phyloP scores from a whole-genome alignment of 2,797 vertebrate genomes.

The Sebastes miniatus region DNA sequence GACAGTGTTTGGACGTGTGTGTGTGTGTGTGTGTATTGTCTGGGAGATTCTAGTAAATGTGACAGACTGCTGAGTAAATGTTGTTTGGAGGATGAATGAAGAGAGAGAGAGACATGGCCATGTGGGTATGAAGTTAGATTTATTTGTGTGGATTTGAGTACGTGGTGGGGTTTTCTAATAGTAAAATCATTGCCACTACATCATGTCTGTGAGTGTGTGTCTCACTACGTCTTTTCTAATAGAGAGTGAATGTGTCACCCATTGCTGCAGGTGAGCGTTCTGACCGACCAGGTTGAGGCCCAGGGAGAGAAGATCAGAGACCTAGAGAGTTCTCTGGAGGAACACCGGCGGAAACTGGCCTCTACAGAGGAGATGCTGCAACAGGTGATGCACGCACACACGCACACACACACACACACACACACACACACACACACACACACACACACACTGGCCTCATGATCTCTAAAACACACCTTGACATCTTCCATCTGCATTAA shows the following conservation, averaged over 20 bases:
- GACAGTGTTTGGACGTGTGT: conserved; percentile 11
- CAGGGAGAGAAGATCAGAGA: conserved; percentile 99
- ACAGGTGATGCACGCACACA: conserved; percentile 82
- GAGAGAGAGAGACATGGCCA: background rate
- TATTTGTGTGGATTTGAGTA: background rate
- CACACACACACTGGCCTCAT: too few species aligned
- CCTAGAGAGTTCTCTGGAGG: conserved; percentile 92
- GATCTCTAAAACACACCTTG: too few species aligned
- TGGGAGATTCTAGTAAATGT: conserved; percentile 14
- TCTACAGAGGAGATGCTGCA: conserved; percentile 98
- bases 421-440: background rate
- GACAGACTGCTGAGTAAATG: conserved; percentile 44
- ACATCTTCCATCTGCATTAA: too few species aligned
- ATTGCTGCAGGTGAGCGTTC: conserved; percentile 89
- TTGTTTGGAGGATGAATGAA: conserved; percentile 1
- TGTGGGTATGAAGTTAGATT: background rate
- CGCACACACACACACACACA: background rate
- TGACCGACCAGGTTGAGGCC: conserved; percentile 98
- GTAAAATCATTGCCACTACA: background rate
- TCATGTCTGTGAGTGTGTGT: background rate
- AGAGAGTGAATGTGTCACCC: conserved; percentile 34
- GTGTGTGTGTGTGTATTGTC: conserved; percentile 2
- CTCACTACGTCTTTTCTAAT: background rate
- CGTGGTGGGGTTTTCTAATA: background rate
- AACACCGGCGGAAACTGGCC: conserved; percentile 92